Percentiles rank a stretch among this genome's conserved stretches.
Conservation (phyloP, 1,140 invertebrate genomes). For the Bombus waltoni region DNA sequence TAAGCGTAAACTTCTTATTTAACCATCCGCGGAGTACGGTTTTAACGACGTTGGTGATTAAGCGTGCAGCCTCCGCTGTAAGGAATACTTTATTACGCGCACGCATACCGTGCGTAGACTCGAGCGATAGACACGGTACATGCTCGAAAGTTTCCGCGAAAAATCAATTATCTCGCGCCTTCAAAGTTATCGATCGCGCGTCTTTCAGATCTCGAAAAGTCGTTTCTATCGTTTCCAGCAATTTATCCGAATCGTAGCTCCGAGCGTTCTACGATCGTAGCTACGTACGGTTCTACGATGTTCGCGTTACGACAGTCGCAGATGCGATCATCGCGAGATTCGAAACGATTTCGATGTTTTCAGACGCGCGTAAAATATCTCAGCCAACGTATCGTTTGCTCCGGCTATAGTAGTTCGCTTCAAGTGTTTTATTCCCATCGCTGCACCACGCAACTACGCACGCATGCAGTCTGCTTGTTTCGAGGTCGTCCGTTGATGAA, state of each 20-base stretch:
- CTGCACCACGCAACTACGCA: background rate
- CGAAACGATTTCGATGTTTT: too few species aligned
- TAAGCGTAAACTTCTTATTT: slow-evolving; percentile 14
- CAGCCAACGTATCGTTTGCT: too few species aligned
- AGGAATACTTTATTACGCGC: slow-evolving; percentile 9
- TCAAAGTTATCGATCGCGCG: background rate
- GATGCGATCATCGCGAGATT: too few species aligned
- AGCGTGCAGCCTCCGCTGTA: slow-evolving; percentile 8
- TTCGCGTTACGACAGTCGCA: too few species aligned
- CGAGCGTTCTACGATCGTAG: too few species aligned
- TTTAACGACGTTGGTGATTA: slow-evolving; percentile 27
- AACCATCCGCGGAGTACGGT: slow-evolving; percentile 1
- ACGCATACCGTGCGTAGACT: background rate
- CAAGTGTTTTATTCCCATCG: too few species aligned
- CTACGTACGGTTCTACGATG: too few species aligned
- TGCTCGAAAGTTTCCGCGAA: background rate
- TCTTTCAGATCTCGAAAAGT: background rate
- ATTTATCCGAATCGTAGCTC: too few species aligned
- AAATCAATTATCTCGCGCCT: background rate
- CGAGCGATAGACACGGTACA: background rate
- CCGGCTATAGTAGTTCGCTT: too few species aligned
- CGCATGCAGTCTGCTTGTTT: too few species aligned
- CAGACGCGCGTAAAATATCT: too few species aligned
- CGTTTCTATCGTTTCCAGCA: too few species aligned
- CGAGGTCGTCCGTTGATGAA: slow-evolving; percentile 15